Percentiles rank a stretch among this genome's conserved stretches.
Evolutionary conservation across 2,113 vertebrate genomes (phyloP).

Genomic region (Cyanistes caeruleus): DNA sequence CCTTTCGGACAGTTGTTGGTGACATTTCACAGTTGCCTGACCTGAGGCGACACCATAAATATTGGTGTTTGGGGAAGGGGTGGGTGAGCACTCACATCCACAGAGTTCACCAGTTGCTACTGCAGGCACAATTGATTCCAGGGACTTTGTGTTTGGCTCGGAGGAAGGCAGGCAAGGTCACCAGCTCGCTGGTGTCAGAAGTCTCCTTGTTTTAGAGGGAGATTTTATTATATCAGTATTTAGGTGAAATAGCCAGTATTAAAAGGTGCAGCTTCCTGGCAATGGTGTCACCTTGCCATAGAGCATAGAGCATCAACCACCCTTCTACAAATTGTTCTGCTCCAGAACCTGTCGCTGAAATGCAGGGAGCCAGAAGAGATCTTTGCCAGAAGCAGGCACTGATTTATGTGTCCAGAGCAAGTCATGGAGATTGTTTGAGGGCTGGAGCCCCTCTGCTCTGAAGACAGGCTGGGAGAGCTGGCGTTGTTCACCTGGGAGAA

Average conservation of each 20-base stretch:
- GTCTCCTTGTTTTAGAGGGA: neutral
- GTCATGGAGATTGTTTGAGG: neutral
- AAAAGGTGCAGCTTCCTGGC: neutral
- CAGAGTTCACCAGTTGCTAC: neutral
- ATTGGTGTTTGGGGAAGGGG: neutral
- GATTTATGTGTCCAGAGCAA: neutral
- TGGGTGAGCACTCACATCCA: neutral
- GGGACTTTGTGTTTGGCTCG: neutral
- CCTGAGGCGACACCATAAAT: neutral
- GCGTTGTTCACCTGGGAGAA: neutral
- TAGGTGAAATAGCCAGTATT: neutral
- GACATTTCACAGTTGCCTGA: conserved; percentile 26
- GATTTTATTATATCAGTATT: neutral
- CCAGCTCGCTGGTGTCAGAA: neutral
- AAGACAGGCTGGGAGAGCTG: neutral
- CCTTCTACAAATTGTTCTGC: neutral
- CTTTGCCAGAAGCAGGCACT: neutral
- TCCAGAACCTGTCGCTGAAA: neutral
- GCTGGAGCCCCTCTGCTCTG: neutral
- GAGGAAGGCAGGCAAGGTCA: neutral
- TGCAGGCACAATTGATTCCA: neutral
- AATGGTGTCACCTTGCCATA: neutral
- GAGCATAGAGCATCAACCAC: neutral
- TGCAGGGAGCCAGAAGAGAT: neutral
- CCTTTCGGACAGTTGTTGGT: neutral